Base-by-base conservation (phyloP, 1,140 invertebrate genomes). In the Penaeus vannamei region DNA sequence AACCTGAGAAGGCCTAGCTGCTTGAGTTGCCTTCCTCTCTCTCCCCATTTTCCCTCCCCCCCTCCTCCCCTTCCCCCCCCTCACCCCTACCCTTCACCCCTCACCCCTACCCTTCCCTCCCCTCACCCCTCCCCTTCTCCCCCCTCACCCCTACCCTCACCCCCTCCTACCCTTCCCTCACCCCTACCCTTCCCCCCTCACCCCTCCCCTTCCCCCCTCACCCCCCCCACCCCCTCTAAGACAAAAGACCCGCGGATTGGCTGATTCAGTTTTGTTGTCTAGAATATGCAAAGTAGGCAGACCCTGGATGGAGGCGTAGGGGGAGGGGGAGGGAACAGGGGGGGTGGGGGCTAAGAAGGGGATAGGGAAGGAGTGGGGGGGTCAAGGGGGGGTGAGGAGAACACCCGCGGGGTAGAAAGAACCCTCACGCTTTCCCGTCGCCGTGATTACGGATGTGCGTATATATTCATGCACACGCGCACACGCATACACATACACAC, bases 201-300 rank as follows among this genome's bases (percentile, higher is more conserved):
- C 4, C 62, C 62, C 14, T 66, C 64, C 23, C 61, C 22, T 12
- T 69, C 19, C 46, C 53, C 61, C 29, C 82, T 12, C 69, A 19
- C n/a, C 62, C 20, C 29, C 17, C 64, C 64, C 83, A 32, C 72
- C 84, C 84, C 22, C 84, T 66, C 36, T 85, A 85, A 85, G 84
- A 85, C 84, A 85, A 85, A 85, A 85, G 84, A 85, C 32, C 19
- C 64, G 32, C 36, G 84, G 84, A 85, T 85, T 85, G 84, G 42
- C 64, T 85, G 84, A 85, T 85, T 85, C 84, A 85, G 84, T 85
- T 85, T 85, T 85, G 84, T 85, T 85, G 84, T 85, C 84, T 46
- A 72, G 42, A 69, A 85, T 72, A 85, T 85, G 84, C 84, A 59
- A 85, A 85, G 84, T 72, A 85, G 84, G 64, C 84, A 72, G 66